phyloP scores from a whole-genome alignment of 2,888 invertebrate genomes.

The Vesta saturnalis region DNA sequence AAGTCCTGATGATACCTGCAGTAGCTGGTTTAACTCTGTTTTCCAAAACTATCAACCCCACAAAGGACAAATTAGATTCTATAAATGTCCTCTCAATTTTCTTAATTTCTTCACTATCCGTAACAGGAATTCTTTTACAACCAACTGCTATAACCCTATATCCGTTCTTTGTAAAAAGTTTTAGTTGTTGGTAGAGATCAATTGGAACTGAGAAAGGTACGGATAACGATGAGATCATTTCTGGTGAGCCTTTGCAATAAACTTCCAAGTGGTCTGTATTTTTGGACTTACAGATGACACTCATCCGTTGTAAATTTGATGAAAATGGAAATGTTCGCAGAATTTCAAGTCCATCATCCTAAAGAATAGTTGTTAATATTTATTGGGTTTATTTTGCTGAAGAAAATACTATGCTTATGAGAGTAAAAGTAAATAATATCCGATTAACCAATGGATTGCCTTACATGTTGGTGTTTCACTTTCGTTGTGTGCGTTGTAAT shows the following conservation, averaged over 20 bases:
- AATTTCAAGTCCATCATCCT: constrained; percentile 68
- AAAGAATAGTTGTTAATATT: too few species aligned
- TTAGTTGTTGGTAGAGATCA: constrained; percentile 77
- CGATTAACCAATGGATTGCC: too few species aligned
- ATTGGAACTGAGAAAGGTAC: constrained; percentile 77
- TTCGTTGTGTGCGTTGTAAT: background rate
- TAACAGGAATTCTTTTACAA: constrained; percentile 73
- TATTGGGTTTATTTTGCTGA: too few species aligned
- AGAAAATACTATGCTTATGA: too few species aligned
- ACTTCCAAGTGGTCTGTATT: constrained; percentile 79
- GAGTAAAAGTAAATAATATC: too few species aligned
- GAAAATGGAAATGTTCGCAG: constrained; percentile 81
- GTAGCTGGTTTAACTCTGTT: constrained; percentile 93
- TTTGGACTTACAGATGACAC: constrained; percentile 78
- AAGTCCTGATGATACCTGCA: constrained; percentile 76
- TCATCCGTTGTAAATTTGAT: constrained; percentile 88
- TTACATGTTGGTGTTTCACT: background rate
- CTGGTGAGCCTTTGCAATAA: constrained; percentile 94
- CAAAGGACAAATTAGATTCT: constrained; percentile 83
- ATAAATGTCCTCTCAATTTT: constrained; percentile 77
- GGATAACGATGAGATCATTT: constrained; percentile 85
- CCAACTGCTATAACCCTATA: constrained; percentile 92
- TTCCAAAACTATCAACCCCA: constrained; percentile 93
- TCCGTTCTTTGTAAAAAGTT: constrained; percentile 88
- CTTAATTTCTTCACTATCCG: constrained; percentile 71